These are phyloP conservation scores for Phthorimaea operculella DNA, from an alignment of 1,140 invertebrate species.

Conservation along the genomic window DNA sequence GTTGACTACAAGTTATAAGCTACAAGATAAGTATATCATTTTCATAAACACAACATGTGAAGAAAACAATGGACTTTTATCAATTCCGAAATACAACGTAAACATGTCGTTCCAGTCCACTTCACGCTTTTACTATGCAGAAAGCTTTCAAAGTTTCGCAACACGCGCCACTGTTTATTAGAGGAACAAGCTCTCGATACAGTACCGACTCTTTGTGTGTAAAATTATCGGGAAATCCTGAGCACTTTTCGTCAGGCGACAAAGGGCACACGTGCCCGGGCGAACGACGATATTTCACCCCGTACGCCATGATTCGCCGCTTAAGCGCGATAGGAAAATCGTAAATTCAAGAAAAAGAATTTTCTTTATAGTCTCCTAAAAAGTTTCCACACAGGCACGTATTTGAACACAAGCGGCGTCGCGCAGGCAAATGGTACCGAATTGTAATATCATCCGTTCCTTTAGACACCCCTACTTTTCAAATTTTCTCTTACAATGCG, in stretches of 20 bases:
- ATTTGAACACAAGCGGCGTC: constrained; percentile 31
- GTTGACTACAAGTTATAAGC: too few relatives aligned
- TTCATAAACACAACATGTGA: too few relatives aligned
- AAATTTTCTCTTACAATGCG: constrained; percentile 50
- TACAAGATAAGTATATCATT: too few relatives aligned
- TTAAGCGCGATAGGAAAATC: constrained; percentile 52
- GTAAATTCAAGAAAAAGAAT: constrained; percentile 44
- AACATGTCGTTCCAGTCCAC: too few relatives aligned
- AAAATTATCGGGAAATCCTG: constrained; percentile 15
- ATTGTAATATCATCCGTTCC: constrained; percentile 36
- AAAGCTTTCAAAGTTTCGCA: too few relatives aligned
- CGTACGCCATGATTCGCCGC: constrained; percentile 42
- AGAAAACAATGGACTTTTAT: too few relatives aligned
- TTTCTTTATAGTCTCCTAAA: constrained; percentile 49
- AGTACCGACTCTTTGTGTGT: constrained; percentile 3
- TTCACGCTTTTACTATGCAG: too few relatives aligned
- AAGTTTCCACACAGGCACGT: constrained; percentile 43
- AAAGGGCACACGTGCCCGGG: constrained; percentile 32
- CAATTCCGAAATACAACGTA: too few relatives aligned
- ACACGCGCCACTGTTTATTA: too few relatives aligned
- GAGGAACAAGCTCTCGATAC: too few relatives aligned
- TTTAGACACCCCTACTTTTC: constrained; percentile 38
- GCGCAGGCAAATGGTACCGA: constrained; percentile 38
- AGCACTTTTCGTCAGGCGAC: constrained; percentile 24
- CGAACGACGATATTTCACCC: constrained; percentile 43